Base-by-base conservation (phyloP, 2,113 vertebrate species). In the Corythaixoides concolor region DNA sequence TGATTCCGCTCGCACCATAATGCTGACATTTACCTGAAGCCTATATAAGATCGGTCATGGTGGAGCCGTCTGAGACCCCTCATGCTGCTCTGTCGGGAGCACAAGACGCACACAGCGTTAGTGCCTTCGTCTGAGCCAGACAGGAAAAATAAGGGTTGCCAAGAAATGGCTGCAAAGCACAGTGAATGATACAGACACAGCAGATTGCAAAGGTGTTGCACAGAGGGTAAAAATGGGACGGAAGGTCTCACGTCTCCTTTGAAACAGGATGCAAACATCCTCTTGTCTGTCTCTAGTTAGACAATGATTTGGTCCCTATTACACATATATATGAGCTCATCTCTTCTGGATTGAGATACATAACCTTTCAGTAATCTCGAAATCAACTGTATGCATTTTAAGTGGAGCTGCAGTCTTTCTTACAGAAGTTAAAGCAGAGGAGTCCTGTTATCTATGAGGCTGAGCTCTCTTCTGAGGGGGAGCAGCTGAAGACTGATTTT, bases 281-380 rank as follows among this genome's bases (percentile, higher is more conserved):
- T 63, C 62, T 18, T 41, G 60, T 75, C 84, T 75, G 81, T 24
- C 58, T 50, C 81, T 37, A 17, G 8, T 63, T 59, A 90, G 89
- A 50, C 83, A 89, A 74, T 90, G 59, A 93, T 75, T 84, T 47
- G 47, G 47, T 75, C 73, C 89, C 73, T 43, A n/a, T 95, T 94
- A 94, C 94, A 91, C 8, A 68, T 5, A 67, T 7, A 15, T 52
- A 88, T 95, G 94, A 97, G 87, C 89, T 92, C 91, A 94, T 91
- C 78, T 72, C 49, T 52, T 81, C 89, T 88, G 88, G 81, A 75
- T 89, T 88, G 85, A 85, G 73, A 45, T 41, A 52, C 16, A 5
- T 52, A 89, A 84, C 81, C 53, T 91, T 79, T 63, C 81, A 69
- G 66, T 79, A 79, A 91, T 89, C 87, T 92, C 81, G 88, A 66